Evolutionary conservation across 2,797 vertebrate genomes (phyloP), one percentile per base, ranked within the genome.

Genomic region (Parambassis ranga): DNA sequence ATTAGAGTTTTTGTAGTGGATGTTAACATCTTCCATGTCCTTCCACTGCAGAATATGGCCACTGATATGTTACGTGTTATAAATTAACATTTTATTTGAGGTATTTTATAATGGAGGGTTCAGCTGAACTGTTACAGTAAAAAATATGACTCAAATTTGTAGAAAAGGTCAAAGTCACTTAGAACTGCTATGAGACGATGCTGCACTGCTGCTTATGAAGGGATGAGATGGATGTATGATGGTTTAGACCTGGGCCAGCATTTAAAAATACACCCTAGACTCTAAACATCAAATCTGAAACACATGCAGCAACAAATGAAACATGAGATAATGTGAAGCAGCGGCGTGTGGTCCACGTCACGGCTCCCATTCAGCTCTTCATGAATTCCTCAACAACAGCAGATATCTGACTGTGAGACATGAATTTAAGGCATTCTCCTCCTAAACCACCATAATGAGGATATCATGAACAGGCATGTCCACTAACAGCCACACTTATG

Each of bases 401-500:
- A 16, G 7, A n/a, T 33, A 33, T 7, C 6, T 14, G n/a, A 3
- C 8, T 10, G 3, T n/a, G n/a, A n/a, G n/a, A n/a, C 10, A 3
- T 22, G 9, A 10, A 15, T 27, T 23, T 19, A 30, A 31, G 36
- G 19, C n/a, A 22, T 28, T 49, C 18, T 36, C 30, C 36, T 42
- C 11, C 11, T 1, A 14, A 32, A 32, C 22, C 43, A 4, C 14
- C 6, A 3, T 51, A 44, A 22, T 4, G 13, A 30, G 14, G 48
- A 60, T 32, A 43, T 65, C 47, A 36, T 5, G 3, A 56, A 28
- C 33, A 52, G 48, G 44, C 61, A 37, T 53, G 46, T 53, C 41
- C 30, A 46, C 26, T 31, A 10, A 42, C 78, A 56, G 59, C 20
- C 63, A 71, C 64, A 63, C 36, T 31, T 63, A 41, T 22, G 49